Conservation (phyloP, 2,888 invertebrate species). For the Periphyllus acericola region DNA sequence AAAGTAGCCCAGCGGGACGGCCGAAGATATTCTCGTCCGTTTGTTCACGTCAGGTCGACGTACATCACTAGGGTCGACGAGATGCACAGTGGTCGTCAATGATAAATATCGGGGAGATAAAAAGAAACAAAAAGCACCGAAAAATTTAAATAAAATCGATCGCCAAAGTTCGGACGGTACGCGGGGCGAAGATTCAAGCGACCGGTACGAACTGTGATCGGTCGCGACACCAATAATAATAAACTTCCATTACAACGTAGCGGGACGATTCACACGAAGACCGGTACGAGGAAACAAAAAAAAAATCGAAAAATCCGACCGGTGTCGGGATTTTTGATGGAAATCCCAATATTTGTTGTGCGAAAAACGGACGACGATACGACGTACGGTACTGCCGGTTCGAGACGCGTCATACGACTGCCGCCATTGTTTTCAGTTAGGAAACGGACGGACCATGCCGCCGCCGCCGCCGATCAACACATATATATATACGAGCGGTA, state of each 20-base stretch:
- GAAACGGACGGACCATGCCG: constrained; percentile 62
- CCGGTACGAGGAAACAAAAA: neutral
- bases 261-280: neutral
- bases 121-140: too few relatives aligned
- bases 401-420: constrained; percentile 61
- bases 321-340: neutral
- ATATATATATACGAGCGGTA: constrained; percentile 16
- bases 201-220: constrained; percentile 2
- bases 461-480: constrained; percentile 42
- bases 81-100: neutral
- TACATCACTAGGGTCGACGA: neutral
- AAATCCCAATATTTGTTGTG: neutral
- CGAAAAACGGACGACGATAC: constrained; percentile 4
- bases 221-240: constrained; percentile 11
- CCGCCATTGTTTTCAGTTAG: constrained; percentile 61
- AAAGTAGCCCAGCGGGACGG: neutral
- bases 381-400: constrained; percentile 6
- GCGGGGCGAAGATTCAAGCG: neutral
- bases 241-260: neutral
- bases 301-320: neutral
- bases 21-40: neutral
- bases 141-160: too few relatives aligned
- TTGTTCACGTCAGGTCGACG: constrained; percentile 34
- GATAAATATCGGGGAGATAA: too few relatives aligned
- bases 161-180: too few relatives aligned